Evolutionary conservation across 1,140 invertebrate genomes (phyloP).

Genomic region (Lordiphosa collinella): DNA sequence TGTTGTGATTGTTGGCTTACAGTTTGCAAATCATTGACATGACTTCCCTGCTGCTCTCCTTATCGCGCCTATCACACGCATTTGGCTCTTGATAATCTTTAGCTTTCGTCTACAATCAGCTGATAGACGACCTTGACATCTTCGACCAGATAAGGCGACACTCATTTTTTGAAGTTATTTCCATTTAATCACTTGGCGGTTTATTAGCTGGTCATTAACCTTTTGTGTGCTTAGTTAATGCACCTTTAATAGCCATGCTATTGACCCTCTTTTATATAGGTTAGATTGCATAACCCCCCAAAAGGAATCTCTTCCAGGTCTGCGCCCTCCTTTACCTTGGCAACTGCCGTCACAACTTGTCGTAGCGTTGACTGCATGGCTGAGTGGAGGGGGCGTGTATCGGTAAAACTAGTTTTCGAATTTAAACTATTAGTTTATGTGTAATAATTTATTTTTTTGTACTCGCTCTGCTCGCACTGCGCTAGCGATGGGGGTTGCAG

Average conservation of each 20-base stretch:
- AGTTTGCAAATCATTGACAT: conserved; percentile 12
- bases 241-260: conserved; percentile 7
- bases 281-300: conserved; percentile 76
- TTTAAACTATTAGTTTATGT: conserved; percentile 19
- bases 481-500: too few species aligned
- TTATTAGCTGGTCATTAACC: conserved; percentile 33
- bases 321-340: conserved; percentile 54
- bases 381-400: conserved; percentile 13
- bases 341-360: conserved; percentile 45
- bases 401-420: conserved; percentile 16
- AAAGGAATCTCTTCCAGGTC: conserved; percentile 2
- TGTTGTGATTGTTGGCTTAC: too few species aligned
- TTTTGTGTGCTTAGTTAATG: conserved; percentile 1
- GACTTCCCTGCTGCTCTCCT: conserved; percentile 6
- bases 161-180: too few species aligned
- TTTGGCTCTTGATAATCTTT: conserved; percentile 3
- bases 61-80: conserved; percentile 9
- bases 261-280: conserved; percentile 43
- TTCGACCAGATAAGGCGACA: conserved; percentile 1
- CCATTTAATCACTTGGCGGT: conserved; percentile 1
- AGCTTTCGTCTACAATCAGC: neutral
- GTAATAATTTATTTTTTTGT: too few species aligned
- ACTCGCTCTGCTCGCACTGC: too few species aligned
- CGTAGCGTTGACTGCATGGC: conserved; percentile 73
- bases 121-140: conserved; percentile 9